Conservation (phyloP, 2,888 invertebrate genomes). For the Selenia dentaria region DNA sequence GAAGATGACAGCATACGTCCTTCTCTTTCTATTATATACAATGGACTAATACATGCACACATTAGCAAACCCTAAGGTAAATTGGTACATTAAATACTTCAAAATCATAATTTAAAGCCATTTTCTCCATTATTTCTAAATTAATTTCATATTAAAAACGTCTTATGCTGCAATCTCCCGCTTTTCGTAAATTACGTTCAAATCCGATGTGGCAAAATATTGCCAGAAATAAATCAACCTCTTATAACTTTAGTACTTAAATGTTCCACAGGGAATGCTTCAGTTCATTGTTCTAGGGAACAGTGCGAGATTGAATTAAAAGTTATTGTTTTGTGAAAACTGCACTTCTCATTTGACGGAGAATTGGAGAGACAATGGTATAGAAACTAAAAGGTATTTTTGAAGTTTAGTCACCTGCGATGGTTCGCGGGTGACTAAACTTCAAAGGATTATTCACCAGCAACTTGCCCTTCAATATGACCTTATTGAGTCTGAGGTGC, state of each 20-base stretch:
- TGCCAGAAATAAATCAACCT: slow-evolving; percentile 28
- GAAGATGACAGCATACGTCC: too few species aligned
- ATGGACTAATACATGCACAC: too few species aligned
- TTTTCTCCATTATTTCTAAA: slow-evolving; percentile 20
- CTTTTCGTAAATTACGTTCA: slow-evolving; percentile 24
- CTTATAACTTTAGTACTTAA: slow-evolving; percentile 19
- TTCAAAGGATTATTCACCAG: too few species aligned
- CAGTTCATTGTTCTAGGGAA: slow-evolving; percentile 10
- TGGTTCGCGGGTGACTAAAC: too few species aligned
- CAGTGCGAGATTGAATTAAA: slow-evolving; percentile 24
- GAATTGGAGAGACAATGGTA: slow-evolving; percentile 20
- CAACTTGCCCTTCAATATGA: too few species aligned
- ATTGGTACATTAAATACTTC: background rate
- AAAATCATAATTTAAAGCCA: slow-evolving; percentile 7
- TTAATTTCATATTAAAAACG: slow-evolving; percentile 22
- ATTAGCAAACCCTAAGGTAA: background rate
- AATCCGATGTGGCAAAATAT: slow-evolving; percentile 32
- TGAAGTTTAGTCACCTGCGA: too few species aligned
- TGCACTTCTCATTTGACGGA: slow-evolving; percentile 28
- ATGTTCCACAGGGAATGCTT: slow-evolving; percentile 15
- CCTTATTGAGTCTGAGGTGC: too few species aligned
- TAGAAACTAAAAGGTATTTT: too few species aligned
- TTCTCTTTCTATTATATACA: too few species aligned
- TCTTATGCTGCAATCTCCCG: slow-evolving; percentile 15
- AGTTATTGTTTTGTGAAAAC: slow-evolving; percentile 30